Conservation (phyloP, 2,113 vertebrate genomes). For the Oceanites oceanicus region DNA sequence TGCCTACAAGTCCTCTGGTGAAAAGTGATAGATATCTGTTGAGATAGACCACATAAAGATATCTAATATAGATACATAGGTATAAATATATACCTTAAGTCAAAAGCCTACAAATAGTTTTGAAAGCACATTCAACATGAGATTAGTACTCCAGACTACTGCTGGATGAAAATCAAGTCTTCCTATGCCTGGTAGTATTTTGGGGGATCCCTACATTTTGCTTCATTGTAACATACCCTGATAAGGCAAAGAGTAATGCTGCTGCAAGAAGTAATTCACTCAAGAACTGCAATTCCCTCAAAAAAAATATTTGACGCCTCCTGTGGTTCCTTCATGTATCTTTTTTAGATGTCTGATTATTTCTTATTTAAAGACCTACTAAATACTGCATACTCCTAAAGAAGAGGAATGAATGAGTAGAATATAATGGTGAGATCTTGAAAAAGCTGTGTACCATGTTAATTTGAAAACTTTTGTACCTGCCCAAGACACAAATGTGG, state of each 20-base stretch:
- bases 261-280: background rate
- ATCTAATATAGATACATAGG: background rate
- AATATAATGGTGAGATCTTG: background rate
- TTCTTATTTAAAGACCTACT: background rate
- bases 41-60: background rate
- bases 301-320: background rate
- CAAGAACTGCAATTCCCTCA: background rate
- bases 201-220: background rate
- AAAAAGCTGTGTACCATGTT: background rate
- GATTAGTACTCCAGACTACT: background rate
- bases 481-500: background rate
- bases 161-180: background rate
- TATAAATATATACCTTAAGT: background rate
- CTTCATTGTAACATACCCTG: background rate
- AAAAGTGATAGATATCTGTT: background rate
- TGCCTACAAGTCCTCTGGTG: background rate
- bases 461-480: background rate
- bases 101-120: background rate
- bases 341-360: background rate
- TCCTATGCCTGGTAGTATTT: background rate
- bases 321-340: background rate
- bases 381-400: background rate
- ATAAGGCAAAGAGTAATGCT: background rate
- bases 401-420: background rate
- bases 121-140: fast-evolving